Evolutionary conservation across 2,113 vertebrate genomes (phyloP).

Genomic region (Mobula hypostoma): DNA sequence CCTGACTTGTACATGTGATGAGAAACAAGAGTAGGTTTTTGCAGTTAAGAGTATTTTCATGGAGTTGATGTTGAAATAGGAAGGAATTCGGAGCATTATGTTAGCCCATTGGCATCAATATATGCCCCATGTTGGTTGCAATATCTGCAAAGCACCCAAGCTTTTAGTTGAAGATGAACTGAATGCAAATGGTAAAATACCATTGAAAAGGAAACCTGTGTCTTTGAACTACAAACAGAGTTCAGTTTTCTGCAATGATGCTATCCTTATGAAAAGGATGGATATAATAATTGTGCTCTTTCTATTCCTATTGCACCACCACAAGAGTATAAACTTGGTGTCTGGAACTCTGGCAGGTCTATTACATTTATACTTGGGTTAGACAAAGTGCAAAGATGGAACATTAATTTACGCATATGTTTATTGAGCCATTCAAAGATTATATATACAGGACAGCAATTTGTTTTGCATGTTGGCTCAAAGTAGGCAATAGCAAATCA

Average conservation of each 20-base stretch:
- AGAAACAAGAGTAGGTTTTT: no score
- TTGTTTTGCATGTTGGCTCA: neutral
- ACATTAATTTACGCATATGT: neutral
- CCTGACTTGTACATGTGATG: neutral
- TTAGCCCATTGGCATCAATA: neutral
- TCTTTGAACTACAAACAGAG: neutral
- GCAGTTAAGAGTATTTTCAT: neutral
- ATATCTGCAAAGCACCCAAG: neutral
- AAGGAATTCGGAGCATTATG: neutral
- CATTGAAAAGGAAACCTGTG: neutral
- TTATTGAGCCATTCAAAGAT: neutral
- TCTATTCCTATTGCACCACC: neutral
- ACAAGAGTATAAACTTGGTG: neutral
- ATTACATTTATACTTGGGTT: neutral
- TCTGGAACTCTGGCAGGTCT: neutral
- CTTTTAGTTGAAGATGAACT: neutral
- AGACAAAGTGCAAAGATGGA: neutral
- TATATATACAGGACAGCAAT: neutral
- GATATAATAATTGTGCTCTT: conserved; percentile 8
- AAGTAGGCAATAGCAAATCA: neutral
- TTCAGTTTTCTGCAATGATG: neutral
- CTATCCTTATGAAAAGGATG: neutral
- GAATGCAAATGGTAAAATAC: neutral
- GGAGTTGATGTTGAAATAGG: neutral
- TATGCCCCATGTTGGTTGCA: no score